These are phyloP conservation scores for Ptychodera flava DNA, from an alignment of 35 echinoderm and acorn worm species.

Conservation along the genomic window DNA sequence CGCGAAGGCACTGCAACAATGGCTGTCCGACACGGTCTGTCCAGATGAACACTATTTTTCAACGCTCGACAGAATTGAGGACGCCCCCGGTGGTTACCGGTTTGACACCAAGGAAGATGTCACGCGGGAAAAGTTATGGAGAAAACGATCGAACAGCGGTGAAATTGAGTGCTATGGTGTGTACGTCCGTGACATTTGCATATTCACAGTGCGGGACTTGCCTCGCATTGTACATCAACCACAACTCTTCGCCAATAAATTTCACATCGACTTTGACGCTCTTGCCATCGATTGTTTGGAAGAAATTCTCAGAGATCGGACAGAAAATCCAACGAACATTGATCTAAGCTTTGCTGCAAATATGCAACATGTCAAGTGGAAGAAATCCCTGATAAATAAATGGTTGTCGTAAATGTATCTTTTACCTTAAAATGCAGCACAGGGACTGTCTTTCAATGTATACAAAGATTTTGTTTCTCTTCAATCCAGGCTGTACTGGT, in stretches of 20 bases:
- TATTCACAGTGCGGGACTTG: neutral
- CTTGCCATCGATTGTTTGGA: neutral
- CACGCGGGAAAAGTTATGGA: constrained; percentile 43
- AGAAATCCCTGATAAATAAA: too few species aligned
- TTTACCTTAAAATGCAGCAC: too few species aligned
- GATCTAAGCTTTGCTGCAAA: neutral
- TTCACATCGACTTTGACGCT: neutral
- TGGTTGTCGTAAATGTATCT: too few species aligned
- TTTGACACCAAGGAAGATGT: neutral
- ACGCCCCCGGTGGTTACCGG: neutral
- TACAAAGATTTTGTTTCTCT: too few species aligned
- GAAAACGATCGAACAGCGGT: constrained; percentile 22
- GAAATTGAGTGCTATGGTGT: constrained; percentile 23
- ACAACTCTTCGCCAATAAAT: neutral
- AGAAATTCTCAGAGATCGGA: neutral
- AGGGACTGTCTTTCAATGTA: too few species aligned
- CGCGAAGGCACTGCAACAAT: neutral
- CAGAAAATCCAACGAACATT: constrained; percentile 37
- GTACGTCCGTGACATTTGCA: neutral
- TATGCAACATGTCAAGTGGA: neutral
- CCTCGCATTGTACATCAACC: neutral
- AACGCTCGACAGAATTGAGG: neutral
- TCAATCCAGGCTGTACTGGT: too few species aligned
- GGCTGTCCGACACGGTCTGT: neutral
- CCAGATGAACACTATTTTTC: neutral